Percentiles rank a stretch among this genome's conserved stretches.
phyloP scores from a whole-genome alignment of 2,797 vertebrate genomes.

The Enteromius paludinosus region DNA sequence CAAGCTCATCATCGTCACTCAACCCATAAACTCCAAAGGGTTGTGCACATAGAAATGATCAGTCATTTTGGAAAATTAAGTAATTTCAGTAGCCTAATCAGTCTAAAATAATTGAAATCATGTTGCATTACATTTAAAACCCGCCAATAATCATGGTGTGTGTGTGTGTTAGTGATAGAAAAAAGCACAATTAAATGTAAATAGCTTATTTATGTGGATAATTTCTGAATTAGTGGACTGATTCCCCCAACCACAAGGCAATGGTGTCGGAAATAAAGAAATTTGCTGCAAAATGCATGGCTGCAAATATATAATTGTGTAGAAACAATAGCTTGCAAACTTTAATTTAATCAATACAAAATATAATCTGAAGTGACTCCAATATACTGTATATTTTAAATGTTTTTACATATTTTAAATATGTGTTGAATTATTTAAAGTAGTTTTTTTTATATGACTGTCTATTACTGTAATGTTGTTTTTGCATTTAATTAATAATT shows the following conservation, averaged over 20 bases:
- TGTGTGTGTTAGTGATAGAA: too few relatives aligned
- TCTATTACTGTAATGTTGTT: not conserved
- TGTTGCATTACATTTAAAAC: not conserved
- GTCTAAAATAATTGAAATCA: not conserved
- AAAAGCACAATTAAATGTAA: not conserved
- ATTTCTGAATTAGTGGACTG: not conserved
- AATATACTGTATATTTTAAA: not conserved
- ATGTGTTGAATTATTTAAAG: not conserved
- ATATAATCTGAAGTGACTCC: too few relatives aligned
- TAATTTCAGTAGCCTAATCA: not conserved
- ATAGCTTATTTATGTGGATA: not conserved
- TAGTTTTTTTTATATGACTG: not conserved
- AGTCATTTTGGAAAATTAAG: not conserved
- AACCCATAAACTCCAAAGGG: not conserved
- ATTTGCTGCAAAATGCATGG: too few relatives aligned
- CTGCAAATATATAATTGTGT: not conserved
- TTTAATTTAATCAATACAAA: not conserved
- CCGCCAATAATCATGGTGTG: not conserved
- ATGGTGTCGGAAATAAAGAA: not conserved
- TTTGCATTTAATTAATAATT: not conserved
- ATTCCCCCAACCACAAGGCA: not conserved
- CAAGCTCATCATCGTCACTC: not conserved
- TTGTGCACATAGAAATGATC: not conserved
- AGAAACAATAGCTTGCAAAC: not conserved
- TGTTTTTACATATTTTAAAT: not conserved